A percentile compares a stretch with the other conserved stretches of the same genome.
These are phyloP conservation scores for Gobio gobio DNA, from an alignment of 2,113 vertebrate species.

Conservation along the genomic window DNA sequence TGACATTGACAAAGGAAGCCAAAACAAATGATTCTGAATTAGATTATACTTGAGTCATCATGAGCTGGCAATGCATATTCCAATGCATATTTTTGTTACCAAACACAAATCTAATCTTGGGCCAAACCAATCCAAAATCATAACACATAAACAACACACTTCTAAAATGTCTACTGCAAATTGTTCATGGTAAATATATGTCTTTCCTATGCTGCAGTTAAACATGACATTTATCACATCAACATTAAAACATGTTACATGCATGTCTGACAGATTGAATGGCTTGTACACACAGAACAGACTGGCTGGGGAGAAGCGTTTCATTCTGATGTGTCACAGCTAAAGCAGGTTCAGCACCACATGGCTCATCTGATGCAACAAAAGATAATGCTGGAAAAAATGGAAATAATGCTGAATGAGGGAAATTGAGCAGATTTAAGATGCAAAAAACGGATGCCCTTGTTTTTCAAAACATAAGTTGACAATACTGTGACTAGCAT, in stretches of 20 bases:
- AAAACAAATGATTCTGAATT: not conserved
- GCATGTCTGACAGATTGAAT: not conserved
- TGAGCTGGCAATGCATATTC: not conserved
- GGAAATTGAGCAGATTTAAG: too few species aligned
- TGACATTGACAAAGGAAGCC: too few species aligned
- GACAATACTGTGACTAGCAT: not conserved
- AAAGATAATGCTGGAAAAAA: not conserved
- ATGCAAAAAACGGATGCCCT: not conserved
- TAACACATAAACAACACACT: not conserved
- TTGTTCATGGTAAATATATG: not conserved
- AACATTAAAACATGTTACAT: not conserved
- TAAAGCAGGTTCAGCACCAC: not conserved
- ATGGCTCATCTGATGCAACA: not conserved
- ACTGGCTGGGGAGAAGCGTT: not conserved
- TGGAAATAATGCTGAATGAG: not conserved
- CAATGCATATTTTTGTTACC: not conserved
- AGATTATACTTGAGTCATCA: constrained; percentile 18
- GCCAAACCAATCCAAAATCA: not conserved
- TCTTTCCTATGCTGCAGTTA: not conserved
- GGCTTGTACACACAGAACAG: not conserved
- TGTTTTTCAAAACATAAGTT: not conserved
- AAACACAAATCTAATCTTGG: not conserved
- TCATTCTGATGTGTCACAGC: not conserved
- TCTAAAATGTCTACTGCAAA: not conserved
- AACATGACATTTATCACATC: not conserved